These are phyloP conservation scores for Patiria pectinifera DNA, from an alignment of 53 echinoderm and acorn worm genomes.

Conservation along the genomic window DNA sequence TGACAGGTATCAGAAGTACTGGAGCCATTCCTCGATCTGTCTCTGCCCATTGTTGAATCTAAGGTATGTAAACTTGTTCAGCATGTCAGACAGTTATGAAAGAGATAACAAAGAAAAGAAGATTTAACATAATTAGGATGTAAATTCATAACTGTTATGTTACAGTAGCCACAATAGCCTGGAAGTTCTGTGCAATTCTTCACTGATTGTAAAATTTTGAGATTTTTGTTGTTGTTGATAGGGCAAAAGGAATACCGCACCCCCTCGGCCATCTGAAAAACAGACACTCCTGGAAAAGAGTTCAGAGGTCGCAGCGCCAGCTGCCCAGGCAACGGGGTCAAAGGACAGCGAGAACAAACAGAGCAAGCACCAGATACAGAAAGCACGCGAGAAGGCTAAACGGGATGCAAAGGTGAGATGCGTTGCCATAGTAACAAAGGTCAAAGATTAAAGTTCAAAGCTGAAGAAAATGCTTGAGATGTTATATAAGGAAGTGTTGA, in stretches of 20 bases:
- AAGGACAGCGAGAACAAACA: slow-evolving; percentile 50
- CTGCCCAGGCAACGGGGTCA: slow-evolving; percentile 1
- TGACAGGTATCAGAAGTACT: slow-evolving; percentile 90
- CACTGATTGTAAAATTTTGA: neutral
- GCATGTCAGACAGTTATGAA: neutral
- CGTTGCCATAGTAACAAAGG: neutral
- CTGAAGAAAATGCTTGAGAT: neutral
- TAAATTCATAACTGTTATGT: no score
- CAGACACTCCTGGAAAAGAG: slow-evolving; percentile 69
- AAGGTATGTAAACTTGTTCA: slow-evolving; percentile 84
- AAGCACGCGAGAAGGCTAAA: slow-evolving; percentile 86
- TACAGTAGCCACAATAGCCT: no score
- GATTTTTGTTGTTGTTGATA: slow-evolving; percentile 9
- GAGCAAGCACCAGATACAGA: slow-evolving; percentile 95
- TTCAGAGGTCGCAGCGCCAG: slow-evolving; percentile 52
- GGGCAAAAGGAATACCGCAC: slow-evolving; percentile 78
- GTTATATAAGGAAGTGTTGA: neutral
- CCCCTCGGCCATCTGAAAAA: slow-evolving; percentile 50
- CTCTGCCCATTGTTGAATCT: slow-evolving; percentile 92
- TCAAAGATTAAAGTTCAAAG: neutral
- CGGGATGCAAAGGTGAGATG: slow-evolving; percentile 83
- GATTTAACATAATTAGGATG: no score
- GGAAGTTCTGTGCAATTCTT: neutral
- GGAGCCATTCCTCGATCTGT: slow-evolving; percentile 98
- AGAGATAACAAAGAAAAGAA: neutral